Percentiles rank a stretch among this genome's conserved stretches.
phyloP scores from a whole-genome alignment of 2,797 vertebrate genomes.

The Synaphobranchus kaupii region DNA sequence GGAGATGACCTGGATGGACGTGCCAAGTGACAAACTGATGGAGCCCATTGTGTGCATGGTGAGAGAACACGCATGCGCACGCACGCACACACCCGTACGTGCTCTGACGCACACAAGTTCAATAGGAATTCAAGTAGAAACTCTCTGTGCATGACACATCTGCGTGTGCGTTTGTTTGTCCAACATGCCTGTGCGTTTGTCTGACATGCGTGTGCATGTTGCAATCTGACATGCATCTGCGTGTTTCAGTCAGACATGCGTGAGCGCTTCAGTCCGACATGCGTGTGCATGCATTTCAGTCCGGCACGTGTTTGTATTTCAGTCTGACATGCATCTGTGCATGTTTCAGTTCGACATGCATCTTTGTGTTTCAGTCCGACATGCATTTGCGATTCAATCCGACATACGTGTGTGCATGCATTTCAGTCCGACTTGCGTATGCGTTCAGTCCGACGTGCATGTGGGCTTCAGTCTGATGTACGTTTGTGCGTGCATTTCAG shows the following conservation, averaged over 20 bases:
- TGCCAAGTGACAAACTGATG: conserved; percentile 90
- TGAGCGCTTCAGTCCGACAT: not conserved
- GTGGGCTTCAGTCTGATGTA: too few relatives aligned
- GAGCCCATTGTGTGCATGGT: conserved; percentile 97
- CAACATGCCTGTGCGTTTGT: too few relatives aligned
- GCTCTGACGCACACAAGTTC: not conserved
- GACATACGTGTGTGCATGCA: conserved; percentile 76
- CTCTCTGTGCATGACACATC: not conserved
- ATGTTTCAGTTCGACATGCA: too few relatives aligned
- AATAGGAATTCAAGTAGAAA: not conserved
- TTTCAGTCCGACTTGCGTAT: not conserved
- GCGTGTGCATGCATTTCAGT: too few relatives aligned
- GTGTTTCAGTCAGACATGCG: too few relatives aligned
- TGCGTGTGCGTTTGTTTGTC: not conserved
- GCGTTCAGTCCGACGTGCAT: not conserved
- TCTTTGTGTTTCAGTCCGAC: too few relatives aligned
- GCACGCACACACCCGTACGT: not conserved
- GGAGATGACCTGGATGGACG: conserved; percentile 98
- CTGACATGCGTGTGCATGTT: too few relatives aligned
- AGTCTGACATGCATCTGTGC: not conserved
- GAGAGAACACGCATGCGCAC: conserved; percentile 50
- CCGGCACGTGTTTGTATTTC: not conserved
- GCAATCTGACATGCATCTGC: too few relatives aligned
- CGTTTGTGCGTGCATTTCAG: conserved; percentile 58
- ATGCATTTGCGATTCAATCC: not conserved